Conservation (phyloP, 2,113 vertebrate genomes). For the Chloebia gouldiae region DNA sequence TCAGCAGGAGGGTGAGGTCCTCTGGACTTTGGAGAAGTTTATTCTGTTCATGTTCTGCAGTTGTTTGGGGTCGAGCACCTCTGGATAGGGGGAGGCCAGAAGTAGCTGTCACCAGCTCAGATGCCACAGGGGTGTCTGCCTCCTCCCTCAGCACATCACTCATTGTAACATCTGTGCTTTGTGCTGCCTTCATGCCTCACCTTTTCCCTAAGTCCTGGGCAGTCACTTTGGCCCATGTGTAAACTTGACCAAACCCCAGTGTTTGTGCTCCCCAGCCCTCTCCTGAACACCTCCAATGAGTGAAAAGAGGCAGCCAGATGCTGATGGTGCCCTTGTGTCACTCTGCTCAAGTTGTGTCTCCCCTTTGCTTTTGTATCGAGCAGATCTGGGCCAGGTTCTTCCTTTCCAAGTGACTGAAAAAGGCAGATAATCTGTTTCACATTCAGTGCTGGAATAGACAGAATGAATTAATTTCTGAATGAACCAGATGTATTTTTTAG, state of each 20-base stretch:
- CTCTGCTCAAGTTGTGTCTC: not conserved
- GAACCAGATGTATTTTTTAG: constrained; percentile 15
- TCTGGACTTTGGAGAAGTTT: not conserved
- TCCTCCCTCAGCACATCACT: not conserved
- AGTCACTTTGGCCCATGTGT: not conserved
- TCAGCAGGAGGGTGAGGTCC: not conserved
- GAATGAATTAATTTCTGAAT: constrained; percentile 14
- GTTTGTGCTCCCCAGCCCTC: not conserved
- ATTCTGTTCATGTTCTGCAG: not conserved
- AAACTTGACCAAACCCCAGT: not conserved
- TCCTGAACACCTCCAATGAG: not conserved
- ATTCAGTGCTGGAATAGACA: not conserved
- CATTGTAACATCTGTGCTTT: not conserved
- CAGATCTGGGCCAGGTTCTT: not conserved
- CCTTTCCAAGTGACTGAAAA: not conserved
- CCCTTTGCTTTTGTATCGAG: not conserved
- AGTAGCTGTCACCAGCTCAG: not conserved
- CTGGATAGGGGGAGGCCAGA: not conserved
- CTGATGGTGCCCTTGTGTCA: not conserved
- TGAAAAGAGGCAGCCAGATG: not conserved
- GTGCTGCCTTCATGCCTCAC: not conserved
- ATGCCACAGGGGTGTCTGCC: not conserved
- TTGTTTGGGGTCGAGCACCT: not conserved
- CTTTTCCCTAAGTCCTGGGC: not conserved
- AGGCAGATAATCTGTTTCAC: not conserved